Evolutionary conservation across 2,113 vertebrate species (phyloP), one percentile per base, ranked within the genome.

Genomic region (Gallinago jamesoni): DNA sequence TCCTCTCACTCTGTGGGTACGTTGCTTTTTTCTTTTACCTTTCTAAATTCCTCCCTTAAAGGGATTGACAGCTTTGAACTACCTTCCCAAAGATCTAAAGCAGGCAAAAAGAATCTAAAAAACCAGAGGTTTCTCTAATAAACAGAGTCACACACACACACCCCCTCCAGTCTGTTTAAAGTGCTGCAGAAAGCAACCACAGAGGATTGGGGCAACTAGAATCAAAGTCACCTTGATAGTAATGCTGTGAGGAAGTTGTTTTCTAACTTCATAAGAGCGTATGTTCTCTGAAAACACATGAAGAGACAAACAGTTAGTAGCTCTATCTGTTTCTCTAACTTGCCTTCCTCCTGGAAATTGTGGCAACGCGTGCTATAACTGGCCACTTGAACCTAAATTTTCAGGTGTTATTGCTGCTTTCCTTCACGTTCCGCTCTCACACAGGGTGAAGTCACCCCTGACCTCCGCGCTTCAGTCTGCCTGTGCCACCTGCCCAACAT

Each of bases 181-280:
- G 41, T 11, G 33, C 19, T 22, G 5, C 66, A 85, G 88, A 87
- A 87, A 87, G 31, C 25, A 94, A 24, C 59, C 66, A 69, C 63
- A 72, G 56, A 90, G 33, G 75, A 50, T 5, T 72, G 33, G 64
- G 78, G 25, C 67, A 92, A 48, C 35, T 14, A 21, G 66, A 96
- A 97, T 94, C 93, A 93, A 96, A 97, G 88, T 89, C 87, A 95
- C 77, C 84, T 82, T 94, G 81, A 76, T 82, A 68, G 60, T 24
- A 82, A 76, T 0, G 1, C 56, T 77, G 37, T 66, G 74, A 85
- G 66, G 39, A 83, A 92, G 57, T 28, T 72, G 28, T 4, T 87
- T 85, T 93, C 73, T 72, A 83, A 55, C 62, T 56, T 62, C 52
- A 8, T 27, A 30, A 87, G 56, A 64, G 18, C 50, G 43, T 67